A percentile compares a stretch with the other conserved stretches of the same genome.
phyloP scores from a whole-genome alignment of 2,797 vertebrate genomes.

The Triplophysa yarkandensis region DNA sequence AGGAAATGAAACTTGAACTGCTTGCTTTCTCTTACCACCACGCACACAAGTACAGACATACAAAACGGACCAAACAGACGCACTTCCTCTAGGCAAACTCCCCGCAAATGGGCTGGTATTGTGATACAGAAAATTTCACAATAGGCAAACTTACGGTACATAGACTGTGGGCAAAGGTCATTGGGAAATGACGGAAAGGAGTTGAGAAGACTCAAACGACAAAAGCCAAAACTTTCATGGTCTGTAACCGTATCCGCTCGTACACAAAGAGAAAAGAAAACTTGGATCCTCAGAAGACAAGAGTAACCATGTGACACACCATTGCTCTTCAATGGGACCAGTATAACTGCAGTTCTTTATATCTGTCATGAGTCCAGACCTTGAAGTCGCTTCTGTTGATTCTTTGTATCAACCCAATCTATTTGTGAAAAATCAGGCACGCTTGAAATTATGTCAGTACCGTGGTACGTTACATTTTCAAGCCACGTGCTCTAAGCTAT shows the following conservation, averaged over 20 bases:
- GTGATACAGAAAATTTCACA: background rate
- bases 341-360: background rate
- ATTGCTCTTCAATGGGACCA: constrained; percentile 24
- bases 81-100: constrained; percentile 14
- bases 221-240: background rate
- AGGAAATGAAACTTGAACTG: constrained; percentile 45
- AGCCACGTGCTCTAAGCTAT: constrained; percentile 10
- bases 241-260: background rate
- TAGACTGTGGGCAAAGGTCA: background rate
- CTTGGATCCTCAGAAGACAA: background rate
- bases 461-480: constrained; percentile 17
- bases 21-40: background rate
- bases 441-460: constrained; percentile 30
- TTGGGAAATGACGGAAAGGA: background rate
- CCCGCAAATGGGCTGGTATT: background rate
- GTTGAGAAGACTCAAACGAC: background rate
- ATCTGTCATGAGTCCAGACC: constrained; percentile 25
- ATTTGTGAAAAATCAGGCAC: constrained; percentile 24
- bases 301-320: constrained; percentile 35
- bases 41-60: constrained; percentile 44
- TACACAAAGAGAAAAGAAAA: background rate
- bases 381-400: constrained; percentile 20
- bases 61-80: constrained; percentile 7
- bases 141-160: background rate
- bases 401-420: constrained; percentile 40